phyloP scores from a whole-genome alignment of 2,888 invertebrate genomes.

The Patella depressa region DNA sequence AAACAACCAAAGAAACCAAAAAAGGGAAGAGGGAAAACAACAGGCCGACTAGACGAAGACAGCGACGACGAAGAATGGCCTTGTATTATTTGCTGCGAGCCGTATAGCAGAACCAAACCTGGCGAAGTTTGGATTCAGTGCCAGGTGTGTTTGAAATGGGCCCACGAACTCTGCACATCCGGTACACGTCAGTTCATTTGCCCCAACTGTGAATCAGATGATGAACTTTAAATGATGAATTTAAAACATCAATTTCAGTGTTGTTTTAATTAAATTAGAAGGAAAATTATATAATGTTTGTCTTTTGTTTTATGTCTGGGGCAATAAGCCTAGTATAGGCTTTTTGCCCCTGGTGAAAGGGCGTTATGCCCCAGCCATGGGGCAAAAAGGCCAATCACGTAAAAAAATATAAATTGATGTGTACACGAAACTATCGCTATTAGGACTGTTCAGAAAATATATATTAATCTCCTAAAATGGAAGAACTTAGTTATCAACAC shows the following conservation, averaged over 20 bases:
- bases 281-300: background rate
- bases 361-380: background rate
- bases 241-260: background rate
- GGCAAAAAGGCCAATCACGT: background rate
- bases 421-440: no score
- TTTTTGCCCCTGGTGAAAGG: background rate
- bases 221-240: background rate
- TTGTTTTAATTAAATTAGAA: background rate
- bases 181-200: background rate
- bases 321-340: background rate
- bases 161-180: background rate
- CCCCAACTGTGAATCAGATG: constrained; percentile 6
- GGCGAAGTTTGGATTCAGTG: background rate
- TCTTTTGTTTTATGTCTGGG: background rate
- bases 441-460: no score
- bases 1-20: background rate
- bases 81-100: background rate
- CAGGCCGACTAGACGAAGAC: background rate
- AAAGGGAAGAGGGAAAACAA: background rate
- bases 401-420: no score
- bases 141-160: background rate
- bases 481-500: no score
- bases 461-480: no score
- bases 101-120: background rate
- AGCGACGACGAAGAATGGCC: constrained; percentile 7